Base-by-base conservation (phyloP, 2,797 vertebrate genomes). In the Alectoris magna region DNA sequence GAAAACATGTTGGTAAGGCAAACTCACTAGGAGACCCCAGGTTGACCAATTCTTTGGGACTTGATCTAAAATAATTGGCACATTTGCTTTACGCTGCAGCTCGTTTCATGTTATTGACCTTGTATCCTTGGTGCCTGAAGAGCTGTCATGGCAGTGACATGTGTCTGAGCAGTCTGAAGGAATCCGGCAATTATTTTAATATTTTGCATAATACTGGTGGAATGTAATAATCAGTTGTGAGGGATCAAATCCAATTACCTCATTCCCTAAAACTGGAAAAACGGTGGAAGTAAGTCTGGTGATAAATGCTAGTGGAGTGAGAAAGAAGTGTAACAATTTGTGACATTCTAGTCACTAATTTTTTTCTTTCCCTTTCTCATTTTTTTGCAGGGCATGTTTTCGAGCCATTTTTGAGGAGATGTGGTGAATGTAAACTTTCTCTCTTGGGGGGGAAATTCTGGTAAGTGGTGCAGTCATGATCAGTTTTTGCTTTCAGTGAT, bases 351-450 rank as follows among this genome's bases (percentile, higher is more conserved):
- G n/a, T 55, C 67, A 81, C 91, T 91, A 56, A 94, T n/a, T 36
- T 58, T 46, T 93, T 88, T 69, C 36, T 77, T 88, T 87, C 53
- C 29, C 13, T 86, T 82, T 94, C 64, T 90, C 91, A 39, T 94
- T 90, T 55, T 55, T 55, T 98, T 96, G 79, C 96, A 98, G 98
- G 94, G 92, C 89, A 77, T 91, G 91, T 96, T 96, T 95, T 84
- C 2, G 0, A 94, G 95, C 88, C 84, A 79, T 88, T 84, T 77
- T 92, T 96, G 97, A 98, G 97, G 98, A 98, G 95, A 98, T 98
- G 98, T 98, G 97, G 97, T 97, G 95, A 97, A 97, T 94, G 96
- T 97, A 96, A 97, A 95, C 96, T 97, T 97, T 82, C 94, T 96
- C 90, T 97, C 2, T 90, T 95, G 13, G 14, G 63, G 95, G 95